Evolutionary conservation across 1,140 invertebrate genomes (phyloP).

Genomic region (Chironomus striatipennis): DNA sequence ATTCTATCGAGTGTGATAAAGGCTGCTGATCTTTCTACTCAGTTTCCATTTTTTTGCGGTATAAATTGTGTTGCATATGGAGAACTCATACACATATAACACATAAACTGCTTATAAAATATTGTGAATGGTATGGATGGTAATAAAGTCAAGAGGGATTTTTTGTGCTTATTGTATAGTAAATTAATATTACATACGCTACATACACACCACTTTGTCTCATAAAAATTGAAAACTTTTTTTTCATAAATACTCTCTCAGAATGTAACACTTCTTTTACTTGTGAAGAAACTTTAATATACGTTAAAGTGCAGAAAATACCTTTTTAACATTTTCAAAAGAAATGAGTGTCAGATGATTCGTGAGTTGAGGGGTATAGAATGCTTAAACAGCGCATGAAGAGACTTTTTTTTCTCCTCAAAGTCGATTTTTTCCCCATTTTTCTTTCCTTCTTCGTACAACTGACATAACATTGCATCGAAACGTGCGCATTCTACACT

Average conservation of each 20-base stretch:
- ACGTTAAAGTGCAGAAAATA: too few relatives aligned
- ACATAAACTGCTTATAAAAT: conserved; percentile 11
- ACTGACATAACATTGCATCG: too few relatives aligned
- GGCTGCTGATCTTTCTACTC: background rate
- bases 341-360: too few relatives aligned
- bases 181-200: background rate
- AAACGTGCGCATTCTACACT: too few relatives aligned
- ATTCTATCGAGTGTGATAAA: conserved; percentile 13
- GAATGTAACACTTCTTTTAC: too few relatives aligned
- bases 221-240: too few relatives aligned
- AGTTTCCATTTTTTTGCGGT: background rate
- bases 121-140: background rate
- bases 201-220: background rate
- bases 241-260: too few relatives aligned
- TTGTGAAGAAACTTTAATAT: too few relatives aligned
- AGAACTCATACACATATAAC: background rate
- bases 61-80: background rate
- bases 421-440: background rate
- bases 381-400: background rate
- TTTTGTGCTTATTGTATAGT: background rate
- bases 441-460: background rate
- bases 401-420: background rate
- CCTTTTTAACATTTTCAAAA: too few relatives aligned
- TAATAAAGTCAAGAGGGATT: conserved; percentile 8
- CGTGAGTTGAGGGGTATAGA: background rate